Evolutionary conservation across 2,888 invertebrate genomes (phyloP), one percentile per base, ranked within the genome.

Genomic region (Tiphia femorata): DNA sequence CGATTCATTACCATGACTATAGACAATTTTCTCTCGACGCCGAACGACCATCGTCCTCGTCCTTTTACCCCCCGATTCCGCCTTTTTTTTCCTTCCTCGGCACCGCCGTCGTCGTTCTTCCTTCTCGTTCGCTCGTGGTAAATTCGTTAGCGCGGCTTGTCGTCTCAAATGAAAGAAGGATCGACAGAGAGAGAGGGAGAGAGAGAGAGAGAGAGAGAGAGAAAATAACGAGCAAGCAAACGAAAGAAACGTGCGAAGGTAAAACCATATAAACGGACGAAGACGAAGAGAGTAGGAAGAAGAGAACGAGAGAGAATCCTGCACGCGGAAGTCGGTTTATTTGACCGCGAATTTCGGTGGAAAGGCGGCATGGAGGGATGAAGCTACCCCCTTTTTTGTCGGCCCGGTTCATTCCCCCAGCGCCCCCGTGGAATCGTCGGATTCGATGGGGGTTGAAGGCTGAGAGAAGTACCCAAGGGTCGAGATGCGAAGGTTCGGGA

Each of bases 251-350:
- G 49, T 55, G 5, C n/a, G n/a, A 8, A 56, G 58, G 52, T 40
- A 58, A 62, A 60, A 56, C 42, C 23, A 52, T 12, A 49, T 23
- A 44, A 41, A n/a, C 30, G 49, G 54, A 67, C 49, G 47, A 66
- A 55, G 53, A 64, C 49, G 46, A 66, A 49, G 51, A 50, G 35
- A 64, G 67, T 67, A 67, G 43, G 68, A 68, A 68, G 60, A 54
- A 40, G 58, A 58, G n/a, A 12, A 19, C 30, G 56, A 53, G 54
- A 38, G 33, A 68, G 62, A 67, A 58, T 67, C 58, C 64, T 62
- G 65, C 59, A 60, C 56, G 48, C 40, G 60, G 62, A 67, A 60
- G 14, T 52, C 49, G 47, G 67, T 62, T n/a, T n/a, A 57, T 51
- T 49, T 49, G 16, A 33, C 41, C 62, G 56, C 58, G 56, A 49